These are phyloP conservation scores for Leucophenga maculata DNA, from an alignment of 2,888 invertebrate genomes.

Conservation along the genomic window DNA sequence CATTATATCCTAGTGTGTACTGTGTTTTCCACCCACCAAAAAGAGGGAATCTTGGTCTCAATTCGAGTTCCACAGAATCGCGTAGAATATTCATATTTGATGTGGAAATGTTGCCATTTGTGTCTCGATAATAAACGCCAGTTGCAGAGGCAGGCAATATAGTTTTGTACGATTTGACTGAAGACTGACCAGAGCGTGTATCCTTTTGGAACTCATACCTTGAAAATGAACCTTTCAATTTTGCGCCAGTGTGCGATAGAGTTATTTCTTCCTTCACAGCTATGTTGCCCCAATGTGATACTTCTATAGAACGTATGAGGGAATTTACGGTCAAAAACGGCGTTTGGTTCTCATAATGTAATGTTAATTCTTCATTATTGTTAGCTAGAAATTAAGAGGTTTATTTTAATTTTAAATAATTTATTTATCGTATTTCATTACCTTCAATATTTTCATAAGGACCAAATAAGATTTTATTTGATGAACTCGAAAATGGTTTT, in stretches of 20 bases:
- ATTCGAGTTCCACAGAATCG: constrained; percentile 94
- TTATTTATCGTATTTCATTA: constrained; percentile 59
- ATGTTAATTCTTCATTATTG: constrained; percentile 77
- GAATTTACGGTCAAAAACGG: constrained; percentile 95
- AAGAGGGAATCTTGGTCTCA: constrained; percentile 96
- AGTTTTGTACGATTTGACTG: constrained; percentile 93
- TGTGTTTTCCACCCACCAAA: constrained; percentile 99
- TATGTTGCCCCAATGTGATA: constrained; percentile 99
- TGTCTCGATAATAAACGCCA: constrained; percentile 96
- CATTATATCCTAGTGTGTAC: constrained; percentile 96
- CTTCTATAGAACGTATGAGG: constrained; percentile 90
- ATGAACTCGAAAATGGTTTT: constrained; percentile 85
- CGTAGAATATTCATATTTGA: constrained; percentile 90
- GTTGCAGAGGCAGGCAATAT: constrained; percentile 88
- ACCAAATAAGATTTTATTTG: constrained; percentile 89
- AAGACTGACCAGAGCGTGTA: constrained; percentile 87
- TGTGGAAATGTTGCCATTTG: constrained; percentile 99
- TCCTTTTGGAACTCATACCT: constrained; percentile 98
- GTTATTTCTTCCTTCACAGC: constrained; percentile 96
- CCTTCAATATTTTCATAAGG: constrained; percentile 83
- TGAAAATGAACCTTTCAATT: constrained; percentile 94
- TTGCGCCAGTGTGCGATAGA: constrained; percentile 92
- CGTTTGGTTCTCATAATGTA: constrained; percentile 97
- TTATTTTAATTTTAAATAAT: not conserved
- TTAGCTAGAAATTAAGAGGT: constrained; percentile 67